These are phyloP conservation scores for Oophaga sylvatica DNA, from an alignment of 2,797 vertebrate genomes.

Conservation along the genomic window DNA sequence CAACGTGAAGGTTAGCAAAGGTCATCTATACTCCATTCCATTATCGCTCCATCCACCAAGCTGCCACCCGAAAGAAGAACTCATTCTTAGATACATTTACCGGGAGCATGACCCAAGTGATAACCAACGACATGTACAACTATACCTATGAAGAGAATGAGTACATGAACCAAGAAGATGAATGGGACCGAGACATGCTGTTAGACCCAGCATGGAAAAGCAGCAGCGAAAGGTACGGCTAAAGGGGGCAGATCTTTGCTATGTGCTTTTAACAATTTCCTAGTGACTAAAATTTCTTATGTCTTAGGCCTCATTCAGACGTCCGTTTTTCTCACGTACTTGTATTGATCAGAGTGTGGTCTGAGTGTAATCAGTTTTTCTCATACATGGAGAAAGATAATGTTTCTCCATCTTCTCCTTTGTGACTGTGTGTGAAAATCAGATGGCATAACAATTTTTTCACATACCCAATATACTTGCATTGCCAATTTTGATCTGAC, in stretches of 20 bases:
- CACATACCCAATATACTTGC: no score
- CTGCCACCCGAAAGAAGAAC: neutral
- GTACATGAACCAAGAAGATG: slow-evolving; percentile 97
- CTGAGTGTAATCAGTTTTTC: no score
- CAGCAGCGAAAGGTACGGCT: slow-evolving; percentile 92
- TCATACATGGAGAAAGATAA: no score
- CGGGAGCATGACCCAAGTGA: slow-evolving; percentile 84
- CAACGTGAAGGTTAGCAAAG: slow-evolving; percentile 57
- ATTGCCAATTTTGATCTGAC: no score
- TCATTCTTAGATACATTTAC: neutral
- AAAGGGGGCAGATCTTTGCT: no score
- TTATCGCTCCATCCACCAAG: neutral
- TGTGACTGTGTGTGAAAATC: no score
- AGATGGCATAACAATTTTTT: no score
- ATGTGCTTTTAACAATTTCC: neutral
- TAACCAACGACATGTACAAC: slow-evolving; percentile 87
- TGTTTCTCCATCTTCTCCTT: no score
- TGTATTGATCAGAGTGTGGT: no score
- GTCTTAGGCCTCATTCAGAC: no score
- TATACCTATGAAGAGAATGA: slow-evolving; percentile 85
- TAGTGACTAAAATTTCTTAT: no score
- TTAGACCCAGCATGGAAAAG: slow-evolving; percentile 98
- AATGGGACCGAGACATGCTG: slow-evolving; percentile 97
- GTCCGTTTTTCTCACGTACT: no score
- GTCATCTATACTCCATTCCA: slow-evolving; percentile 57